Evolutionary conservation across 2,797 vertebrate species (phyloP).

Genomic region (Momotus momota): DNA sequence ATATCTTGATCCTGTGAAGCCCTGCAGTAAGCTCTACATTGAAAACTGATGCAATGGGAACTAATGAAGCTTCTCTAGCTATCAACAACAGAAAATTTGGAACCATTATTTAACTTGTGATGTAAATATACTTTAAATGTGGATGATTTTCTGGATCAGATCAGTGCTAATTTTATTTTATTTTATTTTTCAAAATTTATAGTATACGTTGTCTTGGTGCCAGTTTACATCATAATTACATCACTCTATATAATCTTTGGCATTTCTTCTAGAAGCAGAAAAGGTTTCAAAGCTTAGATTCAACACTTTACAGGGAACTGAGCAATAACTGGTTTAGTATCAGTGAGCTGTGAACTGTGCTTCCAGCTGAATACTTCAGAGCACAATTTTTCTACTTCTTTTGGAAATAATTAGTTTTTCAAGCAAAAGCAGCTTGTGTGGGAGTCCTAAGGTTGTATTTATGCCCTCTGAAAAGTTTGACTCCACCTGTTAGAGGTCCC

Average conservation of each 20-base stretch:
- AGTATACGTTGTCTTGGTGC: not conserved
- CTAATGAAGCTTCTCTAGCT: not conserved
- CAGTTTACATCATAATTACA: slow-evolving; percentile 40
- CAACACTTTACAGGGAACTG: not conserved
- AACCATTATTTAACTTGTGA: not conserved
- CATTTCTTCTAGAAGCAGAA: not conserved
- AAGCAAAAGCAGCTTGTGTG: not conserved
- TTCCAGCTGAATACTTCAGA: not conserved
- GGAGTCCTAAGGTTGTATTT: not conserved
- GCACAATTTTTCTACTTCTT: not conserved
- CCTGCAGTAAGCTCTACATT: not conserved
- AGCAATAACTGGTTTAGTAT: not conserved
- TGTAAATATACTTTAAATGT: not conserved
- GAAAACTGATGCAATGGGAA: not conserved
- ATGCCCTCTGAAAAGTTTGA: not conserved
- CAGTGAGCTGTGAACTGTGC: not conserved
- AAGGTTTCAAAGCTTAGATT: not conserved
- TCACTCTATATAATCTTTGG: not conserved
- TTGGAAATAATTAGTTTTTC: not conserved
- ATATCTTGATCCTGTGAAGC: not conserved
- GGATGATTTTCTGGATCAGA: not conserved
- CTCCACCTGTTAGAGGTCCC: not conserved
- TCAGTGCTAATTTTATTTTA: not conserved
- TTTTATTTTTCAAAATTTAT: not conserved
- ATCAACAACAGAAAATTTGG: not conserved